A percentile compares a stretch with the other conserved stretches of the same genome.
Evolutionary conservation across 1,140 invertebrate species (phyloP).

Genomic region (Tribolium castaneum): DNA sequence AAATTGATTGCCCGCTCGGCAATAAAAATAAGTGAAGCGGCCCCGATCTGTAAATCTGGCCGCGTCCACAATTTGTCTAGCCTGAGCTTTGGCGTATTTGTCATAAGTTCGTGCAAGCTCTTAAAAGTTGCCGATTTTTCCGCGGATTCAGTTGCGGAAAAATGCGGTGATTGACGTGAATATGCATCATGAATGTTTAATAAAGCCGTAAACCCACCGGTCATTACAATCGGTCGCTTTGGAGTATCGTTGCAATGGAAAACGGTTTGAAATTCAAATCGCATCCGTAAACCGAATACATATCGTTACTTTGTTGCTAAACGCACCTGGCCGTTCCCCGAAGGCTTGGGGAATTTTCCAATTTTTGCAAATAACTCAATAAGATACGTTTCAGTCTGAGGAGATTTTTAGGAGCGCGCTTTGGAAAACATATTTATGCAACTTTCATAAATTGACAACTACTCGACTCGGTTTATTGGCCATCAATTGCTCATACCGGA

Average conservation of each 20-base stretch:
- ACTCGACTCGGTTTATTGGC: background rate
- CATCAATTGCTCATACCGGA: background rate
- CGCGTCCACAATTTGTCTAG: slow-evolving; percentile 27
- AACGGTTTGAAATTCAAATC: slow-evolving; percentile 27
- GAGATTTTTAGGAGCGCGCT: background rate
- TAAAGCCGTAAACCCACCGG: slow-evolving; percentile 14
- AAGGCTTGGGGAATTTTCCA: slow-evolving; percentile 12
- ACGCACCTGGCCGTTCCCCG: slow-evolving; percentile 26
- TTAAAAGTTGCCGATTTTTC: slow-evolving; percentile 23
- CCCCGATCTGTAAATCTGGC: slow-evolving; percentile 13
- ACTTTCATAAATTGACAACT: slow-evolving; percentile 1
- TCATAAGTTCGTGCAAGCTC: background rate
- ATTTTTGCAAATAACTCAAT: slow-evolving; percentile 32
- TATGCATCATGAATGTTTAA: slow-evolving; percentile 21
- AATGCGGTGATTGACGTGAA: slow-evolving; percentile 1
- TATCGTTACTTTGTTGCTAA: slow-evolving; percentile 29
- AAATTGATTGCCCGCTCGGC: slow-evolving; percentile 4
- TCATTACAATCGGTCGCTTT: slow-evolving; percentile 17
- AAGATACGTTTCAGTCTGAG: slow-evolving; percentile 1
- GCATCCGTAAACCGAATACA: slow-evolving; percentile 26
- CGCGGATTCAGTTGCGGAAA: background rate
- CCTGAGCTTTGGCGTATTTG: background rate
- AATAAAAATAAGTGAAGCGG: slow-evolving; percentile 23
- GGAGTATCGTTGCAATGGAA: slow-evolving; percentile 22
- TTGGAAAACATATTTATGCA: background rate